Conservation (phyloP, 2,113 vertebrate genomes). For the Cryptotis parvus region DNA sequence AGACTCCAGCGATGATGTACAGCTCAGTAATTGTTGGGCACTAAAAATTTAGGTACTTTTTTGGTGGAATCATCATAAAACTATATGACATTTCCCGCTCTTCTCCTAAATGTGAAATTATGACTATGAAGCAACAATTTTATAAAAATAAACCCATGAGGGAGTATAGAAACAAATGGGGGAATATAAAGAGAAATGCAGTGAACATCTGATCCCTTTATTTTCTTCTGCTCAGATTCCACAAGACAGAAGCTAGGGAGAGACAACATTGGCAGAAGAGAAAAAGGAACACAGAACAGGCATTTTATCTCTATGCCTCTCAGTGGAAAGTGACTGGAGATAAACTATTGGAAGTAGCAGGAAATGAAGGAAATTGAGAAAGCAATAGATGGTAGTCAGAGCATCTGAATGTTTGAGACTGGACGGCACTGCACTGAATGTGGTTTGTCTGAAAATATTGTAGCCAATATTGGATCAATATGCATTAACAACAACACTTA, state of each 20-base stretch:
- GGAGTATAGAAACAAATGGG: not conserved
- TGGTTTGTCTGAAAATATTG: not conserved
- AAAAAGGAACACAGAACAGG: not conserved
- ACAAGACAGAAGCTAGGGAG: conserved; percentile 39
- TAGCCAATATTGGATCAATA: not conserved
- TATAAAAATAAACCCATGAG: not conserved
- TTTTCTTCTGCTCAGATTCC: conserved; percentile 49
- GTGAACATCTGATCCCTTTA: conserved; percentile 16
- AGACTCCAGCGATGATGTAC: conserved; percentile 7
- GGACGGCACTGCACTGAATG: too few relatives aligned
- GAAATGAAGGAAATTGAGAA: conserved; percentile 7
- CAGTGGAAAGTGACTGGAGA: conserved; percentile 39
- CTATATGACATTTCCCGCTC: not conserved
- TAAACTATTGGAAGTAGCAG: not conserved
- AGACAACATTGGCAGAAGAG: not conserved
- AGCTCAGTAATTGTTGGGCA: not conserved
- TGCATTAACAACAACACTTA: not conserved
- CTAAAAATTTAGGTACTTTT: not conserved
- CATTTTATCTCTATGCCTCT: not conserved
- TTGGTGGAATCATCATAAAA: not conserved
- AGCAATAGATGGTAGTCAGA: not conserved
- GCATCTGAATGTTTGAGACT: accelerated
- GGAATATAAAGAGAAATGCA: not conserved
- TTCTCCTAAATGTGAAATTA: not conserved
- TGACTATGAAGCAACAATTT: not conserved